Evolutionary conservation across 2,797 vertebrate genomes (phyloP).

Genomic region (Poecilia velifera): DNA sequence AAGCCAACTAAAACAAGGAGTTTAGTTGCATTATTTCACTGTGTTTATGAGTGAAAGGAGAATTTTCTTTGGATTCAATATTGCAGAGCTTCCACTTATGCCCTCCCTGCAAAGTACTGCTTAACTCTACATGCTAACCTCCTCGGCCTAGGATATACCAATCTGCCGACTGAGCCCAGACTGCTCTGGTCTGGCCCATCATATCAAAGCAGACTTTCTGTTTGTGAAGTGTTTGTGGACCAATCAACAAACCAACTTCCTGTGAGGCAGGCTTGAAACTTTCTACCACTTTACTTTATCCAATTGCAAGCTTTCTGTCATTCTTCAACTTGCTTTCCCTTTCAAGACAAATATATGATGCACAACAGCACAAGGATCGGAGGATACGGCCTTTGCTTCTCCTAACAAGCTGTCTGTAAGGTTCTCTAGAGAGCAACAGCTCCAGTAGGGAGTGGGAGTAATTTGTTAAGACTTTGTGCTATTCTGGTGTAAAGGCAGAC

Average conservation of each 20-base stretch:
- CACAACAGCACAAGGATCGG: constrained; percentile 49
- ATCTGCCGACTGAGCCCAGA: background rate
- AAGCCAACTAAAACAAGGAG: background rate
- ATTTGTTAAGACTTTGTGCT: constrained; percentile 41
- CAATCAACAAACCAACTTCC: constrained; percentile 53
- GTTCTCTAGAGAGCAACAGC: constrained; percentile 58
- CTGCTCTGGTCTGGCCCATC: background rate
- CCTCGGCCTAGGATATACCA: background rate
- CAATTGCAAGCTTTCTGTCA: constrained; percentile 40
- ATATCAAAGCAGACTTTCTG: background rate
- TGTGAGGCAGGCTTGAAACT: constrained; percentile 48
- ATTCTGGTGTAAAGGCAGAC: constrained; percentile 29
- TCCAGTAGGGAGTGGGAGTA: constrained; percentile 46
- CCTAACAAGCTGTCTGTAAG: constrained; percentile 66
- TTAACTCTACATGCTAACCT: background rate
- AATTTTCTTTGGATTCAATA: background rate
- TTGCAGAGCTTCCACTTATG: background rate
- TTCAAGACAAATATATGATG: constrained; percentile 59
- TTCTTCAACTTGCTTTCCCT: constrained; percentile 24
- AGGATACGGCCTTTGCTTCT: constrained; percentile 57
- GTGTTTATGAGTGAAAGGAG: background rate
- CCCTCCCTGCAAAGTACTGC: background rate
- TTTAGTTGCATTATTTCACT: background rate
- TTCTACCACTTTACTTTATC: constrained; percentile 57
- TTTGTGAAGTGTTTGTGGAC: constrained; percentile 47